Percentiles rank a stretch among this genome's conserved stretches.
Conservation (phyloP, 2,113 vertebrate genomes). For the Crotalus tigris region DNA sequence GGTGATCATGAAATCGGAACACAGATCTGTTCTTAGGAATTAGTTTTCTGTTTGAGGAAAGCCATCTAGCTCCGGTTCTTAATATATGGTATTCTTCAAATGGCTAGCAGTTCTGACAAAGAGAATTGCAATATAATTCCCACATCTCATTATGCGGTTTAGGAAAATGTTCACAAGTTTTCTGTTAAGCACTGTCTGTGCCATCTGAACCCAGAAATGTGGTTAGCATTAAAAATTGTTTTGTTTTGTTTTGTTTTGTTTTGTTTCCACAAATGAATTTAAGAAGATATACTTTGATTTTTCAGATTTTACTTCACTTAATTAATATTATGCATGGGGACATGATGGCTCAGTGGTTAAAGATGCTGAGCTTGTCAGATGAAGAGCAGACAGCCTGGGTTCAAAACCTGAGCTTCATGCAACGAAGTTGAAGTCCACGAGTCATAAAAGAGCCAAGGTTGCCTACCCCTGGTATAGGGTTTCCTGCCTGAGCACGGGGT, state of each 20-base stretch:
- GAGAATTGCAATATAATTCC: background rate
- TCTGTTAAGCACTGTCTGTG: background rate
- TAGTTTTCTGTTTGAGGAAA: background rate
- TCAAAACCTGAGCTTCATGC: background rate
- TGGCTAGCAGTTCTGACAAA: background rate
- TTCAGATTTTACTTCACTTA: background rate
- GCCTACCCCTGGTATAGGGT: too few species aligned
- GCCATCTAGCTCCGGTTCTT: background rate
- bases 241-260: background rate
- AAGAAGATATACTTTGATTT: background rate
- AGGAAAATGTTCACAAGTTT: background rate
- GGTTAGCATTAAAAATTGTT: background rate
- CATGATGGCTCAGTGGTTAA: background rate
- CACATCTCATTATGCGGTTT: background rate
- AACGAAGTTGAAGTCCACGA: background rate
- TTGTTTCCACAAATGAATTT: background rate
- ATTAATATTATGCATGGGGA: background rate
- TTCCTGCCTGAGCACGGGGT: too few species aligned
- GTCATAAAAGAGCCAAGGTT: too few species aligned
- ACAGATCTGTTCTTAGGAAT: background rate
- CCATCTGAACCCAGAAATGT: background rate
- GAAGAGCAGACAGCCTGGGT: background rate
- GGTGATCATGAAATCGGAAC: background rate
- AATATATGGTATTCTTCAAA: background rate
- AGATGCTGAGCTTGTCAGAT: background rate